Evolutionary conservation across 2,113 vertebrate genomes (phyloP).

Genomic region (Scatophagus argus): DNA sequence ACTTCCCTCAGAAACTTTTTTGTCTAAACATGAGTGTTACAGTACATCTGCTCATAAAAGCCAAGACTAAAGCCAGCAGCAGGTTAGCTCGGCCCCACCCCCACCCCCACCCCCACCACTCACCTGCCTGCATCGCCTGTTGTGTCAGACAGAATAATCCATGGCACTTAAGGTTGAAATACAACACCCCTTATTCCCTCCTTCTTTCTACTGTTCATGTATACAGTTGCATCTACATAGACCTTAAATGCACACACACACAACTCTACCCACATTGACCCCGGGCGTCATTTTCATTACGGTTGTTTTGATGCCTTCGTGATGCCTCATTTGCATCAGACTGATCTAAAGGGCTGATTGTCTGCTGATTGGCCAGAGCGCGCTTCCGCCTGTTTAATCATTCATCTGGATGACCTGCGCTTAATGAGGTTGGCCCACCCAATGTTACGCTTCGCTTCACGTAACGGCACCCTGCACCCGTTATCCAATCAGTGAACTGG

Average conservation of each 20-base stretch:
- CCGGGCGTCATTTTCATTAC: background rate
- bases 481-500: conserved; percentile 40
- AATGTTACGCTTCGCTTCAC: conserved; percentile 33
- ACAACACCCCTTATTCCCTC: conserved; percentile 14
- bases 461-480: background rate
- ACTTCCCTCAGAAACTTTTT: background rate
- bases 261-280: background rate
- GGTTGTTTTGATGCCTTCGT: conserved; percentile 30
- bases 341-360: conserved; percentile 57
- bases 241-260: background rate
- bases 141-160: conserved; percentile 15
- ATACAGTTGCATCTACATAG: background rate
- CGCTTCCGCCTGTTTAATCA: conserved; percentile 42
- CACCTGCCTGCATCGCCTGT: background rate
- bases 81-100: too few relatives aligned
- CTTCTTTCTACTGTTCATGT: background rate
- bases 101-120: too few relatives aligned
- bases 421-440: conserved; percentile 45
- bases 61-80: background rate
- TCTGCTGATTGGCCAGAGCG: conserved; percentile 44
- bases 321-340: conserved; percentile 46
- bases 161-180: background rate
- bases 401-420: conserved; percentile 56
- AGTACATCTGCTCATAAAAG: background rate
- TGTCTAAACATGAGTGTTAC: background rate